Conservation (phyloP, 2,888 invertebrate species). For the Acleris laterana region DNA sequence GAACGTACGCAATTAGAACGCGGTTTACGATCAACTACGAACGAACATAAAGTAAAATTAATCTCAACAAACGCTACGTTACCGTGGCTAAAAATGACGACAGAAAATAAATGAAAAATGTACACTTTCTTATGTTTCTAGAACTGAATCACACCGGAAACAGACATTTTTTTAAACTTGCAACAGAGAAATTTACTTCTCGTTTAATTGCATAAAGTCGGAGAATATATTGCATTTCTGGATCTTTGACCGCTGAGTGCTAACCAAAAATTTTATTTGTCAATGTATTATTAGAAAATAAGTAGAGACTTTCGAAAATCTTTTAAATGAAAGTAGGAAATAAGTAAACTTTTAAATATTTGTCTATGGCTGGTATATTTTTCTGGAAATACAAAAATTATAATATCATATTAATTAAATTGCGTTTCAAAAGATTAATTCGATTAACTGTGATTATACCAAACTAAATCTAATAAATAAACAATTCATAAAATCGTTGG, state of each 20-base stretch:
- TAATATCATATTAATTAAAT: too few species aligned
- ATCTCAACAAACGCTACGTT: constrained; percentile 71
- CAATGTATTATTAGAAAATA: constrained; percentile 45
- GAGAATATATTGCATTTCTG: constrained; percentile 71
- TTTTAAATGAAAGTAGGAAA: constrained; percentile 56
- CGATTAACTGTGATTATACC: too few species aligned
- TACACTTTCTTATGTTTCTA: constrained; percentile 81
- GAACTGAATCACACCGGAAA: constrained; percentile 82
- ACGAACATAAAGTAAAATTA: constrained; percentile 71
- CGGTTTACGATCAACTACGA: constrained; percentile 57
- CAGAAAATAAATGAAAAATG: constrained; percentile 82
- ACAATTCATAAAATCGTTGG: too few species aligned
- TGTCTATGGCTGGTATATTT: constrained; percentile 45
- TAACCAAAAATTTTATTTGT: constrained; percentile 54
- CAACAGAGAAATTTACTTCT: constrained; percentile 60
- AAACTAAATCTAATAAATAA: too few species aligned
- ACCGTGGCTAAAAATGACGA: constrained; percentile 75
- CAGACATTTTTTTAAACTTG: constrained; percentile 69
- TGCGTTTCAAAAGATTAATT: too few species aligned
- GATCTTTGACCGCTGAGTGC: constrained; percentile 46
- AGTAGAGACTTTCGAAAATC: constrained; percentile 47
- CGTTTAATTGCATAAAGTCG: constrained; percentile 52
- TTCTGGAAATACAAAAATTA: background rate
- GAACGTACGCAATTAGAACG: constrained; percentile 58
- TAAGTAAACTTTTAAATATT: constrained; percentile 47